Percentiles rank a stretch among this genome's conserved stretches.
phyloP scores from a whole-genome alignment of 2,797 vertebrate species.

The Tauraco hartlaubi region DNA sequence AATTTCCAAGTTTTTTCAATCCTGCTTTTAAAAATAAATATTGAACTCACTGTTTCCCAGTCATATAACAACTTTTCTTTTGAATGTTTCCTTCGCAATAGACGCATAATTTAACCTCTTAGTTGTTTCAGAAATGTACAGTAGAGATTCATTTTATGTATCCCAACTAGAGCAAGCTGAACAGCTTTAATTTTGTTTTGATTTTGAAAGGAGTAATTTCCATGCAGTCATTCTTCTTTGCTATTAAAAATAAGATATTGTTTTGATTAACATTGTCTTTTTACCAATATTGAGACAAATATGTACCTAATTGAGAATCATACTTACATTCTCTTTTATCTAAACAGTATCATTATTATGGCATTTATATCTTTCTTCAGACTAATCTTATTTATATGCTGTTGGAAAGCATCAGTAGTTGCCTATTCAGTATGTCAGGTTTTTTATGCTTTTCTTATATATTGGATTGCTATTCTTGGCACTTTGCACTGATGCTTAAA shows the following conservation, averaged over 20 bases:
- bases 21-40: not conserved
- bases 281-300: not conserved
- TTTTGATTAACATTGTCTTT: not conserved
- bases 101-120: not conserved
- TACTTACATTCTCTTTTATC: not conserved
- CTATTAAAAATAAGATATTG: not conserved
- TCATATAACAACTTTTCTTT: not conserved
- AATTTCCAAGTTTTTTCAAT: not conserved
- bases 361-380: not conserved
- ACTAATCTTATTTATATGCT: not conserved
- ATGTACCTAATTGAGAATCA: not conserved
- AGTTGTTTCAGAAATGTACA: not conserved
- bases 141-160: not conserved
- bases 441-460: not conserved
- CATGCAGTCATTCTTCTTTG: not conserved
- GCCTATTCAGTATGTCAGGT: not conserved
- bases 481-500: not conserved
- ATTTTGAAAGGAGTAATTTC: not conserved
- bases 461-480: not conserved
- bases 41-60: not conserved
- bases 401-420: not conserved
- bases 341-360: not conserved
- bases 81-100: not conserved
- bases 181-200: not conserved
- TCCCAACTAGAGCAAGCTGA: not conserved